Evolutionary conservation across 2,797 vertebrate genomes (phyloP), one percentile per base, ranked within the genome.

Genomic region (Sylvia borin): DNA sequence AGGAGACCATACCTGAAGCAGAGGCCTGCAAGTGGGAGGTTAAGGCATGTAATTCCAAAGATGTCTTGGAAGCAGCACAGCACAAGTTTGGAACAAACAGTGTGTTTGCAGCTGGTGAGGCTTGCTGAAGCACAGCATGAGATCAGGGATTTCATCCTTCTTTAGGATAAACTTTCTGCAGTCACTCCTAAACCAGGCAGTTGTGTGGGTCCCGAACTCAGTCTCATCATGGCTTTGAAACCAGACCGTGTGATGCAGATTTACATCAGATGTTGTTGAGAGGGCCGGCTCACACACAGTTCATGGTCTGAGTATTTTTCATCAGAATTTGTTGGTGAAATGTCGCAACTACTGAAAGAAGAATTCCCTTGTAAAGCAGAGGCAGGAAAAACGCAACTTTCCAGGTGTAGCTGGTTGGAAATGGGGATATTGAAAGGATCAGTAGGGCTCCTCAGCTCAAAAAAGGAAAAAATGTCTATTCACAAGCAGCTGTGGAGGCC

Each of bases 341-440:
- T 51, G 36, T 65, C 75, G 32, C n/a, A 7, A 85, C 24, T 51
- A 82, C 62, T 42, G 24, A 70, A 68, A 66, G 34, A 85, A 88
- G 24, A 80, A 79, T 83, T 32, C 22, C 51, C 0, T 0, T n/a
- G 45, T 60, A 43, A 84, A 68, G 45, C 1, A 1, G 31, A 81
- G 38, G 62, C 1, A 8, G 51, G 55, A 38, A 32, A 70, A 85
- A 76, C 0, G 2, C 1, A 0, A 36, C 71, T 87, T 85, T 89
- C 51, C 40, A 36, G 57, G 42, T 43, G 31, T 50, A 64, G 26
- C 29, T 85, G 7, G 1, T 67, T 58, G 43, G n/a, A 57, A 58
- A 10, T 70, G 5, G 17, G 15, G 60, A 27, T 71, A 14, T 15
- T 64, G 32, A 71, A 80, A 77, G 18, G 26, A 71, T 12, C 18